phyloP scores from a whole-genome alignment of 2,113 vertebrate species.

The Ictidomys tridecemlineatus region DNA sequence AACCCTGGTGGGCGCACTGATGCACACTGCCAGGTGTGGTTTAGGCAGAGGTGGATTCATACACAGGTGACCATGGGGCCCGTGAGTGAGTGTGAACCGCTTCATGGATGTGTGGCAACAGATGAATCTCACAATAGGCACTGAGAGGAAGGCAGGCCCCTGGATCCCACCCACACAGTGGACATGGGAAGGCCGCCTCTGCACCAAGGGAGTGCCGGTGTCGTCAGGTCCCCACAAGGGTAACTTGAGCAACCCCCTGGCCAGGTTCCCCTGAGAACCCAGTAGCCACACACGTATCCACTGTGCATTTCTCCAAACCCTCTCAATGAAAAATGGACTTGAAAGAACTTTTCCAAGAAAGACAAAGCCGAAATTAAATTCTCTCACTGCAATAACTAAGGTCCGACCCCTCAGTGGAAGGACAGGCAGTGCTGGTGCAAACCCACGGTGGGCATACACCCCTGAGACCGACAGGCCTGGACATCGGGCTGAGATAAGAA shows the following conservation, averaged over 20 bases:
- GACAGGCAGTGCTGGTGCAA: accelerated
- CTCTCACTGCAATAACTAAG: accelerated
- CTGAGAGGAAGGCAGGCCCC: not conserved
- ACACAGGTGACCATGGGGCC: too few species aligned
- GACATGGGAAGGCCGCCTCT: accelerated
- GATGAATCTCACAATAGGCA: accelerated
- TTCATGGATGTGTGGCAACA: not conserved
- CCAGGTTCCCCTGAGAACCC: accelerated
- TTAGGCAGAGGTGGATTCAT: not conserved
- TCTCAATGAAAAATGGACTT: not conserved
- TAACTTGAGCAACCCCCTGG: not conserved
- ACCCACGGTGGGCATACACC: accelerated
- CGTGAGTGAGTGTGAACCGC: not conserved
- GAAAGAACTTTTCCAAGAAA: not conserved
- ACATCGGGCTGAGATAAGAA: too few species aligned
- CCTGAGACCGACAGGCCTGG: not conserved
- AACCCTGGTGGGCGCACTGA: not conserved
- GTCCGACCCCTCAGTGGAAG: too few species aligned
- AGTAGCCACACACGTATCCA: accelerated
- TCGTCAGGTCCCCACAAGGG: accelerated
- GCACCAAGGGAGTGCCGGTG: not conserved
- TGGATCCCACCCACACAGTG: accelerated
- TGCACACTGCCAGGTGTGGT: not conserved
- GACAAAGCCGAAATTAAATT: not conserved
- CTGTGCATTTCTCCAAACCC: not conserved